These are phyloP conservation scores for Phylloscopus trochiloides DNA, from an alignment of 2,113 vertebrate species.

Conservation along the genomic window DNA sequence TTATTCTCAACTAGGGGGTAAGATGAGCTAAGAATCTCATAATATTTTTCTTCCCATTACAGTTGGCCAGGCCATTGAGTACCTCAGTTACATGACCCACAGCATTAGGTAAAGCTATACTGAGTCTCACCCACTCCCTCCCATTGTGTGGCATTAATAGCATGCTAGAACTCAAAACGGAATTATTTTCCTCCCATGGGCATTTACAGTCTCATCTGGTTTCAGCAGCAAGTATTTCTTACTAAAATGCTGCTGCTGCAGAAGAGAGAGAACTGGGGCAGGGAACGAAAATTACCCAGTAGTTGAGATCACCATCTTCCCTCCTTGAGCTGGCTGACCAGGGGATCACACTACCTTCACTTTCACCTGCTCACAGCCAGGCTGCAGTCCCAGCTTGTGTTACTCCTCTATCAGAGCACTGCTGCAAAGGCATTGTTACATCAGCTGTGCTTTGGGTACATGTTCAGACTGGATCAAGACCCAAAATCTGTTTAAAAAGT, in stretches of 20 bases:
- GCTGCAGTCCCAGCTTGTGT: neutral
- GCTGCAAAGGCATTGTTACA: neutral
- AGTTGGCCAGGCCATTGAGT: neutral
- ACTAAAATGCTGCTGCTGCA: slow-evolving; percentile 8
- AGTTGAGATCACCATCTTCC: neutral
- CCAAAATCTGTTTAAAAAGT: neutral
- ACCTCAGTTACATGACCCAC: neutral
- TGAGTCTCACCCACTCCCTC: neutral
- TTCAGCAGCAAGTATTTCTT: neutral
- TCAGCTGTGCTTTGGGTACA: fast-evolving
- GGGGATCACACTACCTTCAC: neutral
- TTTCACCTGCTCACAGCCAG: neutral
- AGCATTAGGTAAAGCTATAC: neutral
- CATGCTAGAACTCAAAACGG: neutral
- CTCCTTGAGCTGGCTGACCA: neutral
- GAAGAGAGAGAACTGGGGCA: neutral
- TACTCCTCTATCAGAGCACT: neutral
- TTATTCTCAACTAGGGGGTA: slow-evolving; percentile 36
- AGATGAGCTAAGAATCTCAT: slow-evolving; percentile 35
- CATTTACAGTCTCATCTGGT: neutral
- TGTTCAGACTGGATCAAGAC: neutral
- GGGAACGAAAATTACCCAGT: neutral
- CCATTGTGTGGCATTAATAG: neutral
- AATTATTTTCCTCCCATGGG: neutral
- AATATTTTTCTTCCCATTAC: slow-evolving; percentile 50